These are phyloP conservation scores for Chaetoderma sp. DNA, from an alignment of 2,888 invertebrate species.

Conservation along the genomic window DNA sequence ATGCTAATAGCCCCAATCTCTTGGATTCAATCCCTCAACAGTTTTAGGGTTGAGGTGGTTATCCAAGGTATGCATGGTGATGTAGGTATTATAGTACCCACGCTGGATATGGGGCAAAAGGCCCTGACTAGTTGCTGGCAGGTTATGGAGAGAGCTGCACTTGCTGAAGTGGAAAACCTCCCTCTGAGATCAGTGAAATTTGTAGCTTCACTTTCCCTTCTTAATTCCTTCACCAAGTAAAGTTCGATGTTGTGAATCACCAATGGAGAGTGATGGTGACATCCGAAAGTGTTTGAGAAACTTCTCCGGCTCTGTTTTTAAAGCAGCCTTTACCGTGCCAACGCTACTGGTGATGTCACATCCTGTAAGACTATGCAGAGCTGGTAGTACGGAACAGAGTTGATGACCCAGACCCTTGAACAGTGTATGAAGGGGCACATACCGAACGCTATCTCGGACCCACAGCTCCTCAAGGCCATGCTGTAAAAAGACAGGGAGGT, in stretches of 20 bases:
- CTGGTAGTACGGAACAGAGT: too few species aligned
- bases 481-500: too few species aligned
- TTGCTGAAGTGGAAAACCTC: not conserved
- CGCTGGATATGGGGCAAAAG: conserved; percentile 1
- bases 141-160: not conserved
- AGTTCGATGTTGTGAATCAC: not conserved
- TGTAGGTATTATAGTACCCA: not conserved
- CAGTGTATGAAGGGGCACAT: conserved; percentile 1
- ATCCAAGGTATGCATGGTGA: conserved; percentile 2
- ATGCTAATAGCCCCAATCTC: not conserved
- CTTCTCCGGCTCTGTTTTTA: conserved; percentile 8
- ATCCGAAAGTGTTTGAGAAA: not conserved
- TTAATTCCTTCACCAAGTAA: conserved; percentile 1
- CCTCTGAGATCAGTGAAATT: too few species aligned
- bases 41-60: not conserved
- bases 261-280: not conserved
- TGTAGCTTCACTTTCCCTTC: conserved; percentile 1
- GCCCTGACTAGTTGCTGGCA: not conserved
- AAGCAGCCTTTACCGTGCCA: conserved; percentile 10
- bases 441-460: conserved; percentile 12
- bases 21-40: too few species aligned
- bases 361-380: conserved; percentile 10
- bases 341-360: conserved; percentile 16
- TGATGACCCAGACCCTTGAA: conserved; percentile 1
- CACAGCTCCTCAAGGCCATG: conserved; percentile 11